Evolutionary conservation across 2,888 invertebrate species (phyloP), one percentile per base, ranked within the genome.

Genomic region (Bellardia bayeri): DNA sequence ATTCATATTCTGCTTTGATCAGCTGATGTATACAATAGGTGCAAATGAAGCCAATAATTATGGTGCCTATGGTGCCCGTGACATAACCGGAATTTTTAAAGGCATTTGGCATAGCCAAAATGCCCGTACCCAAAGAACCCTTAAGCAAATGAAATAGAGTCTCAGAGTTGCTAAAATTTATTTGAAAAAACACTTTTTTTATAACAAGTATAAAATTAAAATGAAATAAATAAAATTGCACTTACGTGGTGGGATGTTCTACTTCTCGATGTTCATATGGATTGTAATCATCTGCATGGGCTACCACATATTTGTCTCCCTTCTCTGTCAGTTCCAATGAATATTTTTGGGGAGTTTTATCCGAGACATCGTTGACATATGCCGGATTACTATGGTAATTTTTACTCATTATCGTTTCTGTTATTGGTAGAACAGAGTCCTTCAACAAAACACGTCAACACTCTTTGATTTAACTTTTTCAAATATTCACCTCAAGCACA

Each of bases 1-100:
- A 92, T 79, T 94, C 95, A 91, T 95, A 95, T 91, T 95, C 95
- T 11, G 95, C 94, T 61, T 94, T 94, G 7, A 95, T 96, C 88
- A 99, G 94, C 88, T 98, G 95, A 92, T 98, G 98, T 94, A 99
- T 98, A 92, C 99, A 99, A 94, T 99, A 98, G 4, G 98, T 97
- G 94, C 98, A 98, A 51, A 99, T 95, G 37, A 97, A 93, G 0
- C 98, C 99, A 89, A 99, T 97, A 4, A 97, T 90, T 13, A 97
- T 93, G 0, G 99, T 97, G 8, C 98, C 97, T 30, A 97, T 94
- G 1, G 96, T 92, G 11, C 99, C 99, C 4, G 98, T 95, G 7
- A 93, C 84, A 76, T 93, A 94, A 45, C 94, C 94, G 0, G 97
- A 95, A 93, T 97, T 95, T 90, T 94, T 95, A 91, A 97, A 96